Evolutionary conservation across 2,888 invertebrate genomes (phyloP).

Genomic region (Cylindroiulus punctatus): DNA sequence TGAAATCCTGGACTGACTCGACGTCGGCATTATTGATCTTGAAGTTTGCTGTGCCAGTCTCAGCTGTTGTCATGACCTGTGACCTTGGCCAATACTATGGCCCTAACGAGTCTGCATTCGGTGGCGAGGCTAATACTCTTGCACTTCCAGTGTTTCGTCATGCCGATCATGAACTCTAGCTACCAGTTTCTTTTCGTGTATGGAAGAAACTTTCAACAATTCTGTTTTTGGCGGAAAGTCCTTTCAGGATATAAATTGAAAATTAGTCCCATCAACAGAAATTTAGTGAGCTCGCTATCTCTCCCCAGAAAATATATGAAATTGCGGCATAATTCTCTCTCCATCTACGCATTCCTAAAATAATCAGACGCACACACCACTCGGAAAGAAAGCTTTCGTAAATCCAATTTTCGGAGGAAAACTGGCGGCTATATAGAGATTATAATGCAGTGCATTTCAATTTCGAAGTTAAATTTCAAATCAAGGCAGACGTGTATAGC

Average conservation of each 20-base stretch:
- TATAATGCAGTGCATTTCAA: conserved; percentile 32
- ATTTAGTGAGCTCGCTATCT: neutral
- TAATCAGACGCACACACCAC: neutral
- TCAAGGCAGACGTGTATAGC: neutral
- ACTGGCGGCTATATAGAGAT: conserved; percentile 32
- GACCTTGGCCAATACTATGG: too few species aligned
- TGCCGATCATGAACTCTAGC: too few species aligned
- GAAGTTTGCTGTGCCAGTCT: too few species aligned
- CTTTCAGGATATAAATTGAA: neutral
- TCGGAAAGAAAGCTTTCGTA: conserved; percentile 21
- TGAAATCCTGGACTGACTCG: too few species aligned
- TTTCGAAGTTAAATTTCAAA: conserved; percentile 32
- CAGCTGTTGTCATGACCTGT: too few species aligned
- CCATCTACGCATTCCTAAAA: conserved; percentile 6
- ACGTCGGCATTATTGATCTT: too few species aligned
- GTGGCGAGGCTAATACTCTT: too few species aligned
- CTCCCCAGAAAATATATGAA: neutral
- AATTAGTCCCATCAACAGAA: neutral
- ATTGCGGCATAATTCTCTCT: neutral
- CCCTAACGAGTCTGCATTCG: too few species aligned
- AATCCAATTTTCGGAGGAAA: conserved; percentile 21
- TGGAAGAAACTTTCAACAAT: too few species aligned
- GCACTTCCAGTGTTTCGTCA: too few species aligned
- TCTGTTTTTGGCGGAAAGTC: too few species aligned
- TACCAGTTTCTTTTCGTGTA: too few species aligned